Conservation (phyloP, 2,888 invertebrate species). For the Drosophila prolongata region DNA sequence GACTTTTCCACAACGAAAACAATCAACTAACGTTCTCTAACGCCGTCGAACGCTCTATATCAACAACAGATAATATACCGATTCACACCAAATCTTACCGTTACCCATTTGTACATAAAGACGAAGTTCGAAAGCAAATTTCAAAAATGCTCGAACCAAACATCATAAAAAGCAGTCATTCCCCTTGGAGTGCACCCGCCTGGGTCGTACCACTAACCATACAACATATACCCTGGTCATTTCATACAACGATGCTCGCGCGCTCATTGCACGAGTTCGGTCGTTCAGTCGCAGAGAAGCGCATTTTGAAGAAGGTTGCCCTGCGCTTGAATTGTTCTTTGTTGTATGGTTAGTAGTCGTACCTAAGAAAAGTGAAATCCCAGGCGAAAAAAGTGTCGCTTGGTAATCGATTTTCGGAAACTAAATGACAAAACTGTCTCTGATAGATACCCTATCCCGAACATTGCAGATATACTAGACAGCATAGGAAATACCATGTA, state of each 20-base stretch:
- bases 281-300: too few relatives aligned
- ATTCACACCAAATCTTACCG: slow-evolving; percentile 8
- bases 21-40: too few relatives aligned
- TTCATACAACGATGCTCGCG: too few relatives aligned
- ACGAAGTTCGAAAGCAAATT: neutral
- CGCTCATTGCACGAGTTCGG: too few relatives aligned
- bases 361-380: slow-evolving; percentile 1
- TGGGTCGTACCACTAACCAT: too few relatives aligned
- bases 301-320: too few relatives aligned
- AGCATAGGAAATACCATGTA: neutral
- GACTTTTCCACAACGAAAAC: too few relatives aligned
- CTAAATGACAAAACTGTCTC: neutral
- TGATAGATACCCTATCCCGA: slow-evolving; percentile 1
- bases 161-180: slow-evolving; percentile 5
- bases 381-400: neutral
- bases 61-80: too few relatives aligned
- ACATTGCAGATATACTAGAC: neutral
- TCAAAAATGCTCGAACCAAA: slow-evolving; percentile 1
- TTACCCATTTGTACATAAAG: slow-evolving; percentile 2
- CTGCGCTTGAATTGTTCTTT: too few relatives aligned
- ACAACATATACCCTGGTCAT: too few relatives aligned
- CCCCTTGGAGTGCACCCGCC: slow-evolving; percentile 3
- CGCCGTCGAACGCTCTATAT: slow-evolving; percentile 2
- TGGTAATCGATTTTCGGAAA: neutral
- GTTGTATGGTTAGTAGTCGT: too few relatives aligned